Conservation (phyloP, 1,140 invertebrate genomes). For the Anthonomus grandis region DNA sequence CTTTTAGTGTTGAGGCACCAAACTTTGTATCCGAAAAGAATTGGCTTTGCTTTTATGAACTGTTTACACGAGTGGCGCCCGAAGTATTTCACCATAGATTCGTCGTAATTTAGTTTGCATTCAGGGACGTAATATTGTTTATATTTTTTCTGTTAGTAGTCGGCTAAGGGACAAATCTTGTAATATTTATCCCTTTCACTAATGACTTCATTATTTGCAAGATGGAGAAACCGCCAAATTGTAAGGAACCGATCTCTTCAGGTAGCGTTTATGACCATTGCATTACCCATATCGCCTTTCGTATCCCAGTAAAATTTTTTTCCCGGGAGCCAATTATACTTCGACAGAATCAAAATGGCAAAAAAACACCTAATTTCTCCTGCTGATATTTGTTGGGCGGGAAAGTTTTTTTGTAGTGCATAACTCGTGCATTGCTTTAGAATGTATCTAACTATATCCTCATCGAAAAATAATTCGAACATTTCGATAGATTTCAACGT, state of each 20-base stretch:
- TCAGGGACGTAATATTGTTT: constrained; percentile 6
- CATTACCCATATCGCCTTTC: constrained; percentile 19
- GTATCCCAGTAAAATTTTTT: constrained; percentile 26
- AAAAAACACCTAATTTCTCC: constrained; percentile 20
- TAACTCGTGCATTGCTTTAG: no score
- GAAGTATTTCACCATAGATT: constrained; percentile 46
- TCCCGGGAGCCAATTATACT: constrained; percentile 18
- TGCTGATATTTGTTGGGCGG: no score
- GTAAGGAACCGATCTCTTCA: constrained; percentile 20
- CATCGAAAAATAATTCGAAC: no score
- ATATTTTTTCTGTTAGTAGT: not conserved
- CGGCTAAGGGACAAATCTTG: constrained; percentile 4
- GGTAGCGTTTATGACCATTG: constrained; percentile 18
- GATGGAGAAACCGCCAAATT: constrained; percentile 16
- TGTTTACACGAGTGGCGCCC: constrained; percentile 42
- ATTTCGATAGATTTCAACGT: no score
- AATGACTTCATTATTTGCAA: constrained; percentile 17
- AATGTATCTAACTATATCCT: no score
- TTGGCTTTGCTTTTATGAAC: constrained; percentile 43
- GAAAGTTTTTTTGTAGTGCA: no score
- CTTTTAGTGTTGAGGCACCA: constrained; percentile 41
- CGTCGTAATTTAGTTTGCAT: constrained; percentile 37
- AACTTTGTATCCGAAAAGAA: constrained; percentile 44
- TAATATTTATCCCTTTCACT: constrained; percentile 19
- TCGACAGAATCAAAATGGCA: constrained; percentile 24